Base-by-base conservation (phyloP, 2,113 vertebrate genomes). In the Callorhinus ursinus region DNA sequence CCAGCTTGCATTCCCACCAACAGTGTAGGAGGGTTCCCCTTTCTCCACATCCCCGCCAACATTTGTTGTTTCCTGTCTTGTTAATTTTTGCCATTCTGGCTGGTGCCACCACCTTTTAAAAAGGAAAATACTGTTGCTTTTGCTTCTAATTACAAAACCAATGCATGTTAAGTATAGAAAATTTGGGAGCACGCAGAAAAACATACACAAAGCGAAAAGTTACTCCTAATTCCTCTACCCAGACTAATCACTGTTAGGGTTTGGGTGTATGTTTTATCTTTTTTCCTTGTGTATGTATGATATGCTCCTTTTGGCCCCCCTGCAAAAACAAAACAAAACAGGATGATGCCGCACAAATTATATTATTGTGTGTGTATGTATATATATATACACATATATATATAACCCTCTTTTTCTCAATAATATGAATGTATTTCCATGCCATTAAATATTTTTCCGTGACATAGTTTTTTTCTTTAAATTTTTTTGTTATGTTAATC, bases 361-460 rank as follows among this genome's bases (percentile, higher is more conserved):
- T 59, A 24, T 59, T 22, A 22, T 8, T 59, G 57, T 59, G 21
- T 59, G 8, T 24, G 0, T 59, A 0, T 59, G 0, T 22, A 21
- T 63, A 4, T 26, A 11, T 33, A 33, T 33, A 16, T 33, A 33
- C 33, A 46, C 46, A 46, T 8, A 46, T 24, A 22, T 63, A 16
- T 33, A 33, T 67, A 46, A 91, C 13, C 18, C 1, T 42, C 3
- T n/a, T 49, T 82, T 36, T 36, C 18, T n/a, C 28, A 83, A 55
- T 90, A 61, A 57, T 59, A 84, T 59, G 31, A 89, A 12, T 84
- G 46, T 95, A 24, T 92, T 95, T 69, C 67, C 15, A 76, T 79
- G 36, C 7, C 18, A 90, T 72, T 72, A 83, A 90, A 42, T 74
- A 85, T 90, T 96, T 97, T 96, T 83, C 55, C 26, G 10, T 59